Evolutionary conservation across 2,113 vertebrate species (phyloP).

Genomic region (Sterrhoptilus dennistouni): DNA sequence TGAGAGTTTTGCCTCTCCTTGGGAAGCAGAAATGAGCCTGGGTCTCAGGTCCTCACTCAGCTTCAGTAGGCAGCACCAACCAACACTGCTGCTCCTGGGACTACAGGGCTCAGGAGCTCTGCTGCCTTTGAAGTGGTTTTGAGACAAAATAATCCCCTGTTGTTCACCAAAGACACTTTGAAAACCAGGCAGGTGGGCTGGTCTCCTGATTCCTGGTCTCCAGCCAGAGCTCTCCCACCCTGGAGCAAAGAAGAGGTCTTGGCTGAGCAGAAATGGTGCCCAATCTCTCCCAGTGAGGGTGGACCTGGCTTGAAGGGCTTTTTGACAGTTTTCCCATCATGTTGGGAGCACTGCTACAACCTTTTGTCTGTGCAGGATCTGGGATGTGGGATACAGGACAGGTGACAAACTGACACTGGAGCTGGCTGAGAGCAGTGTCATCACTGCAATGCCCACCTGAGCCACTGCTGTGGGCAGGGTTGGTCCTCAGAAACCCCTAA

Average conservation of each 20-base stretch:
- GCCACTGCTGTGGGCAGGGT: neutral
- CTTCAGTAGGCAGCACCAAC: neutral
- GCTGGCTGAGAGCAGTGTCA: neutral
- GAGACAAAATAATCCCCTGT: neutral
- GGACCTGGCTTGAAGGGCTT: neutral
- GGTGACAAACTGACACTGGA: neutral
- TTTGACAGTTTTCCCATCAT: neutral
- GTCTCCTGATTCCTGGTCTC: neutral
- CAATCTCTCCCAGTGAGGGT: accelerated
- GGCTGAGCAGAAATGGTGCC: neutral
- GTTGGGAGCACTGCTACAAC: neutral
- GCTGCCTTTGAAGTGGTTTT: neutral
- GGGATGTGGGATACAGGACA: neutral
- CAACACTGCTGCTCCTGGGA: neutral
- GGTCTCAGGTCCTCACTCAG: neutral
- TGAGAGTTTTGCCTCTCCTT: neutral
- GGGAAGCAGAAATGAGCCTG: neutral
- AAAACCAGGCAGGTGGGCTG: neutral
- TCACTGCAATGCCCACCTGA: neutral
- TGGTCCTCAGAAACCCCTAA: neutral
- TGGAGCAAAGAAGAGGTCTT: neutral
- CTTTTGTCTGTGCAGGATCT: neutral
- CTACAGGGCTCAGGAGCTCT: neutral
- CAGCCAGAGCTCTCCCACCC: neutral
- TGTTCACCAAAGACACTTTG: neutral